phyloP scores from a whole-genome alignment of 2,113 vertebrate genomes.

The Phyllostomus discolor region DNA sequence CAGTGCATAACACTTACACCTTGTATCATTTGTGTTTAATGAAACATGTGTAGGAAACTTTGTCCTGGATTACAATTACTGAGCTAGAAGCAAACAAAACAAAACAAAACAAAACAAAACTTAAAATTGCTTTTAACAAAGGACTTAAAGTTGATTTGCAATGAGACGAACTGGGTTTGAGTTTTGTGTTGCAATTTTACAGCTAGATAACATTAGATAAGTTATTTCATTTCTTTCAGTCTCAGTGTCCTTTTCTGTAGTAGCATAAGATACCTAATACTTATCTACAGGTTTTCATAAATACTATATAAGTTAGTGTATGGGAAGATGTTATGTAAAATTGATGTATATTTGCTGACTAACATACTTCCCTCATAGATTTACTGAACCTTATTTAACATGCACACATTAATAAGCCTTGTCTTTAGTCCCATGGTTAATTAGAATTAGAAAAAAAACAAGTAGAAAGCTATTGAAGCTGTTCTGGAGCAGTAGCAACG shows the following conservation, averaged over 20 bases:
- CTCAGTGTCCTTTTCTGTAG: background rate
- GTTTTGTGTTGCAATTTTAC: background rate
- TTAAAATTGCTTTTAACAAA: background rate
- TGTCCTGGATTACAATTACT: background rate
- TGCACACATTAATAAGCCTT: background rate
- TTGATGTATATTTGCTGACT: background rate
- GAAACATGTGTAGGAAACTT: background rate
- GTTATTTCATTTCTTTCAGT: background rate
- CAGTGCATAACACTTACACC: background rate
- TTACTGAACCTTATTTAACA: background rate
- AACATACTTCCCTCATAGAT: background rate
- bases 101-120: background rate
- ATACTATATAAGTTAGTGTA: background rate
- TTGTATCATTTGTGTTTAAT: background rate
- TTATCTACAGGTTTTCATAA: background rate
- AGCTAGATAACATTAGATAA: background rate
- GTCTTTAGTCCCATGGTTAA: background rate
- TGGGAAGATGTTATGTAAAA: background rate
- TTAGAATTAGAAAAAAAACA: background rate
- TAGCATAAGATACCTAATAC: background rate
- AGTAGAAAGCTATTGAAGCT: background rate
- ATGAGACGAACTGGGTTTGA: background rate
- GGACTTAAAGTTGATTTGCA: background rate
- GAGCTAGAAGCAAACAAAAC: background rate
- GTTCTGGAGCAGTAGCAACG: background rate